Evolutionary conservation across 2,113 vertebrate genomes (phyloP), one percentile per base, ranked within the genome.

Genomic region (Ceratotherium simum): DNA sequence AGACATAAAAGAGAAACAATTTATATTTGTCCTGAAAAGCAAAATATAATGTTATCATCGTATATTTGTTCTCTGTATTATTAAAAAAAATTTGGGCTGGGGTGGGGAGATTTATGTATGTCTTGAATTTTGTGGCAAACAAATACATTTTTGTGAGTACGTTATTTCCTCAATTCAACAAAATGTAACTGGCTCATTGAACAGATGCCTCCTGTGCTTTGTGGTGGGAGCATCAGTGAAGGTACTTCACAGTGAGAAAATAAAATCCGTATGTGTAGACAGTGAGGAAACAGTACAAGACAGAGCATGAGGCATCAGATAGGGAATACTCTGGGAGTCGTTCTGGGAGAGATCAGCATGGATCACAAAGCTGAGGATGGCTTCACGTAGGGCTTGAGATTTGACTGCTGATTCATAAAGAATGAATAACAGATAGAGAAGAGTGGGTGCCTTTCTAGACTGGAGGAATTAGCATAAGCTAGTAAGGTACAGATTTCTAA

Each of bases 101-200:
- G 6, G n/a, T 83, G 33, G 39, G 42, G 27, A 86, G 51, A 76
- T 62, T 79, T 73, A 64, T 82, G 6, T 42, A 31, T 27, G 51
- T 95, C 81, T 65, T 93, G 76, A 93, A 67, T 90, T 90, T 76
- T 80, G 21, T 80, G 58, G 72, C 62, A 80, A 67, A 54, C 4
- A n/a, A 42, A 18, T 82, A 10, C 51, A 54, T 90, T 91, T 80
- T 80, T 27, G 1, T 39, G 93, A 93, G 20, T 56, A 13, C n/a
- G 89, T 16, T 73, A 36, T 90, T 70, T 48, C 20, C 64, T 75
- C 42, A 17, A 25, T 76, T 86, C 10, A 82, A 76, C 31, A 67
- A 67, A 13, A 39, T 69, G 25, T 31, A 56, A 65, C 33, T 95
- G 36, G 46, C 31, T 85, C 33, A 60, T 60, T 86, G 73, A 69